phyloP scores from a whole-genome alignment of 2,113 vertebrate genomes.

The Anser cygnoides region DNA sequence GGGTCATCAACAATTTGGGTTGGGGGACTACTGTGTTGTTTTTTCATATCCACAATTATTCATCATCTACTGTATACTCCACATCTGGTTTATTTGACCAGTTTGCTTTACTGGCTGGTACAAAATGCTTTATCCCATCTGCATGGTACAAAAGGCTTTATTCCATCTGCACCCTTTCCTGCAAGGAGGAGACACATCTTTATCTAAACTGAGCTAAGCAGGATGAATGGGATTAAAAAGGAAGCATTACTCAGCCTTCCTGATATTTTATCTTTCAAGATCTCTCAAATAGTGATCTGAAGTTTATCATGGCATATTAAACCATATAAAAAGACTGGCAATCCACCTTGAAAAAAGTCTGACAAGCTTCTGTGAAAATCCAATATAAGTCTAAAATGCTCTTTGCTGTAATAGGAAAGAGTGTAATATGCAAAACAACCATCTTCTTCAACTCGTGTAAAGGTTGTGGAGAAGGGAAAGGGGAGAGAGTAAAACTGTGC shows the following conservation, averaged over 20 bases:
- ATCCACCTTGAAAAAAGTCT: not conserved
- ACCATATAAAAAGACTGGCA: not conserved
- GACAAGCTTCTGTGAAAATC: not conserved
- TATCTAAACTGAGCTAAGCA: not conserved
- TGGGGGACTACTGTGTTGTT: not conserved
- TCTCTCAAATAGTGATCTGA: not conserved
- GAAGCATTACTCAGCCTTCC: constrained; percentile 2
- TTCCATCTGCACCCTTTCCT: not conserved
- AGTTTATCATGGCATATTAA: not conserved
- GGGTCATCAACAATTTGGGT: not conserved
- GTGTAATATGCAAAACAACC: not conserved
- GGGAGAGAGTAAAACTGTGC: not conserved
- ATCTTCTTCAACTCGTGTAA: not conserved
- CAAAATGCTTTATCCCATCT: not conserved
- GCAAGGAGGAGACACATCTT: not conserved
- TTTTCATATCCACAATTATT: not conserved
- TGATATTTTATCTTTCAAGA: not conserved
- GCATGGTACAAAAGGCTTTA: not conserved
- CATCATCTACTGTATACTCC: not conserved
- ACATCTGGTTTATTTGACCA: not conserved
- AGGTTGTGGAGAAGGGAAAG: too few species aligned
- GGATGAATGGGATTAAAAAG: not conserved
- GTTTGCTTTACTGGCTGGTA: not conserved
- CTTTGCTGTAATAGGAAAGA: not conserved
- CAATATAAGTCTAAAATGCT: not conserved